Base-by-base conservation (phyloP, 92 coral and sea anemone species). In the Porites lobata region DNA sequence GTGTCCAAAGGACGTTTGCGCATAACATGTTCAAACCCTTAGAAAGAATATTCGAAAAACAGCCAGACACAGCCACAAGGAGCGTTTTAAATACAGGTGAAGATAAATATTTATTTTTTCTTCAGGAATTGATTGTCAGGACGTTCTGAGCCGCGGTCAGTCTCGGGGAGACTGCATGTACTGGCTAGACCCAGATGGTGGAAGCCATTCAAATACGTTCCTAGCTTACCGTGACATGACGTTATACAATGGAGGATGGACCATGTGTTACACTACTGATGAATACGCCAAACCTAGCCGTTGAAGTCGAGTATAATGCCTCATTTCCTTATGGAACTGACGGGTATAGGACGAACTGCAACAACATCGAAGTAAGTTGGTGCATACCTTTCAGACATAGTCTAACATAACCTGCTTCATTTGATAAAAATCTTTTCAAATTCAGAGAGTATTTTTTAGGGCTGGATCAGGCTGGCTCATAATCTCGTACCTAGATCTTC, bases 251-350 rank as follows among this genome's bases (percentile, higher is more conserved):
- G 86, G 86, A 15, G 86, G 86, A 47, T 81, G 86, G 77, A 81
- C 86, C 47, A 81, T 81, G 86, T 81, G 86, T 50, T 81, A 68
- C 17, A 65, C 86, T 7, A 81, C 86, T 21, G 62, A 81, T 22
- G 77, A 81, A 56, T 38, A 38, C 47, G 47, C 47, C 47, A 38
- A 38, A 38, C 47, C 47, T 7, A 38, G 47, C 5, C 0, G 0
- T 32, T 6, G 77, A 81, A 67, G 54, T 71, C 77, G 65, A 8
- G 12, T 81, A 81, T 21, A 69, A 81, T 63, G 43, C 86, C 4
- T 18, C 0, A 21, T 43, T 29, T 19, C 86, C 86, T 47, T 81
- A 81, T 32, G 75, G 75, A 50, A 81, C 21, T 38, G 47, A 38
- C 6, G 47, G 77, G 0, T 81, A 63, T 58, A 65, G 74, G 38